Base-by-base conservation (phyloP, 2,113 vertebrate species). In the Eretmochelys imbricata region DNA sequence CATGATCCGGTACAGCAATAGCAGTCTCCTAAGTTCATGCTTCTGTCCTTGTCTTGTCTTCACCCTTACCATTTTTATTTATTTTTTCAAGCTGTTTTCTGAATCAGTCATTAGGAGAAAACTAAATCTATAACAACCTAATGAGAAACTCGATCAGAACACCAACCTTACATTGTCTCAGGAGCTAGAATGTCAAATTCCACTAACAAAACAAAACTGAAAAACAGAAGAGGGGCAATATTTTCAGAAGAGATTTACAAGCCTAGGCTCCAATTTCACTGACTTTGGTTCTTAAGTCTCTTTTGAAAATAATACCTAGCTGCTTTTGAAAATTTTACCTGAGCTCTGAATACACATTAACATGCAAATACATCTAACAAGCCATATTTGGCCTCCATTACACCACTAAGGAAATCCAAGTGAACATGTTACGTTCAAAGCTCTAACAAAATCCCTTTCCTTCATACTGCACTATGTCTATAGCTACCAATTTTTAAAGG, bases 231-330 rank as follows among this genome's bases (percentile, higher is more conserved):
- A 85, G 27, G 0, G 50, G 10, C 10, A 46, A 65, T 35, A 7
- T 25, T 53, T 84, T 55, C 48, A 0, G 13, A 57, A 69, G 8
- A 4, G 10, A 46, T 6, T 48, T 35, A 8, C 0, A 1, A 3
- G 49, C 20, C 31, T 46, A 29, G 89, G 3, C n/a, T 72, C 16
- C 27, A 78, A 80, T 48, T 80, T 0, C 0, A 8, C 17, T 3
- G 49, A 12, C 35, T 48, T n/a, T 38, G 27, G 31, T 14, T 0
- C 27, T 48, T 24, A 50, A 48, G 24, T 5, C 24, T 6, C 35
- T 57, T 10, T 27, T 62, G 7, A 62, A 93, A 93, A 48, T 4
- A 5, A 4, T 16, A 57, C 59, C 91, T 38, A 69, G 62, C 9
- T 72, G n/a, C 35, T 72, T 38, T n/a, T 35, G 65, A 38, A n/a